Evolutionary conservation across 1,140 invertebrate species (phyloP), one percentile per base, ranked within the genome.

Genomic region (Drosophila lacertosa): DNA sequence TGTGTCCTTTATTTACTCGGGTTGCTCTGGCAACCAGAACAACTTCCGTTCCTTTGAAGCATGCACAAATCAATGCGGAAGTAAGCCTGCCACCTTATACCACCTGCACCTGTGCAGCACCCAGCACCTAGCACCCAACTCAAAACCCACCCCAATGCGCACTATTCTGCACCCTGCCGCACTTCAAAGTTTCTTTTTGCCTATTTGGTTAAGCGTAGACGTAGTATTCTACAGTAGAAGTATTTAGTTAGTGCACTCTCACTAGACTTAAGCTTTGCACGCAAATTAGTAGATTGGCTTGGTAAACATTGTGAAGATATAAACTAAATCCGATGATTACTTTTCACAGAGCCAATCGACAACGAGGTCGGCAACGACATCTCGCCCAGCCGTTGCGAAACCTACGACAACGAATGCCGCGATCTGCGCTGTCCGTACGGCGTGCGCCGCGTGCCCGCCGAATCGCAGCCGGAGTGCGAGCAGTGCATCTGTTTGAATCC

Each of bases 1-100:
- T 89, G 92, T 95, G 57, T 92, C 94, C 29, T 97, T 97, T 89
- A 93, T 94, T 77, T 97, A 96, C 91, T 95, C 95, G 58, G 96
- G 96, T 90, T 95, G 95, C 91, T 93, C 94, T 82, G 96, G 96
- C 60, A 97, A 97, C 92, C 93, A 94, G 74, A 97, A 97, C 92
- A 94, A 95, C 91, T 97, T 97, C 93, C 93, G 93, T 83, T 94
- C 92, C 37, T 95, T 94, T 91, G 94, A 96, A 84, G 92, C 93
- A 83, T 97, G 96, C 89, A 92, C 94, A 84, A 92, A 91, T 58
- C 92, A 91, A 88, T 95, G 94, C 91, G 92, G 86, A 90, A 90
- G 92, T 92, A 93, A 93, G 92, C 75, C 70, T 55, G 47, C 40
- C 37, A 51, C 47, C 53, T 59, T 18, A 32, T 13, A 20, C 18